These are phyloP conservation scores for Anas platyrhynchos DNA, from an alignment of 2,113 vertebrate species.

Conservation along the genomic window DNA sequence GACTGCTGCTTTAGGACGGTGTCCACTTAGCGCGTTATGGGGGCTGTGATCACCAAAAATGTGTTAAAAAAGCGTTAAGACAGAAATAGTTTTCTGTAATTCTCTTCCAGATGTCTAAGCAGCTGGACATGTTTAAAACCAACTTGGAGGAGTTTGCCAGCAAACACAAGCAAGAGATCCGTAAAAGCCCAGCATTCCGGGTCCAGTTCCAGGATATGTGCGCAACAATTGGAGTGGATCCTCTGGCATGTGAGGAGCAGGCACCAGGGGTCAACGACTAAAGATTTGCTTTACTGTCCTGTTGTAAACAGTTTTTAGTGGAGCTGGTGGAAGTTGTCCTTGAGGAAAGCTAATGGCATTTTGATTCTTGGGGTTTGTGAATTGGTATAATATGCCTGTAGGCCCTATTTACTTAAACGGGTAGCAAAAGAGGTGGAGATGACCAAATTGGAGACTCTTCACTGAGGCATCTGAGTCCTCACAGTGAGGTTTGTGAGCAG, in stretches of 20 bases:
- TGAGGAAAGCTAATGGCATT: not conserved
- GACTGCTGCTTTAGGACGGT: not conserved
- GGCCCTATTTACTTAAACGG: not conserved
- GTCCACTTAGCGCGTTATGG: not conserved
- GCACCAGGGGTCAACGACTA: rapidly evolving
- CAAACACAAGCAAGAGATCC: constrained; percentile 97
- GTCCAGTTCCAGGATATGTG: constrained; percentile 99
- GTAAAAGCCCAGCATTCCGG: constrained; percentile 89
- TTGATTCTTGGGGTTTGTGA: not conserved
- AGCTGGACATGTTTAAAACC: constrained; percentile 93
- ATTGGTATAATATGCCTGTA: not conserved
- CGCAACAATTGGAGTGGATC: constrained; percentile 95
- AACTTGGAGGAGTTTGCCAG: constrained; percentile 96
- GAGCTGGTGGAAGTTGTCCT: not conserved
- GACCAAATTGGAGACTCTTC: not conserved
- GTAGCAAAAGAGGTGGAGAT: too few relatives aligned
- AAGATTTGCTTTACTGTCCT: rapidly evolving
- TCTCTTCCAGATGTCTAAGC: constrained; percentile 91
- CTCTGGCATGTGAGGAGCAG: constrained; percentile 88
- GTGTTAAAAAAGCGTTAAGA: not conserved
- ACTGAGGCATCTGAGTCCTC: not conserved
- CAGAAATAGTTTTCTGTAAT: not conserved
- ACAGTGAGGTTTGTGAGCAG: not conserved
- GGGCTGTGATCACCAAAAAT: not conserved
- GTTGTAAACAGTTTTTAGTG: not conserved